These are phyloP conservation scores for Antitype chi DNA, from an alignment of 2,888 invertebrate species.

Conservation along the genomic window DNA sequence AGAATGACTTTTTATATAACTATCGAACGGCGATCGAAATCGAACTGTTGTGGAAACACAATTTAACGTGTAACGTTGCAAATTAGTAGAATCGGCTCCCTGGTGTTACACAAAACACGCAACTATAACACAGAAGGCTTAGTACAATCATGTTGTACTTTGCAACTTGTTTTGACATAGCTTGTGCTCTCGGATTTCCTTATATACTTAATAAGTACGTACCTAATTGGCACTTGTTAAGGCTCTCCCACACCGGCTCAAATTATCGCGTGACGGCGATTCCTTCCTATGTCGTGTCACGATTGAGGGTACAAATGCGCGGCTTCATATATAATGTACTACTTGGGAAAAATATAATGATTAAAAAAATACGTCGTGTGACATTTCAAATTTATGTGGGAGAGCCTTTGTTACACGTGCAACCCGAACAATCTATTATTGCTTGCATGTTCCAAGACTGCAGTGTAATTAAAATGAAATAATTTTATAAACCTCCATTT, in stretches of 20 bases:
- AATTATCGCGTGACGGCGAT: not conserved
- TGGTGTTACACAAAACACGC: not conserved
- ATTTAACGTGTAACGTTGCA: too few species aligned
- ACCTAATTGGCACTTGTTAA: not conserved
- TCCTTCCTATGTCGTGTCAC: too few species aligned
- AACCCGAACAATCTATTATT: not conserved
- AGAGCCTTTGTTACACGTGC: not conserved
- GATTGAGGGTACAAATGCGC: not conserved
- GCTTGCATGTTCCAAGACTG: not conserved
- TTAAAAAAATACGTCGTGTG: not conserved
- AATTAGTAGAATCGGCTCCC: too few species aligned
- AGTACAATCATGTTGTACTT: slow-evolving; percentile 15
- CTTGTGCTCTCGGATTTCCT: not conserved
- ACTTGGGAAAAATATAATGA: not conserved
- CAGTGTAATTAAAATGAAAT: not conserved
- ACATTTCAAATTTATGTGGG: not conserved
- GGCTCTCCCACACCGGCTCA: not conserved
- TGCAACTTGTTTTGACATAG: not conserved
- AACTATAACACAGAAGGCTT: not conserved
- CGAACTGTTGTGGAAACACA: too few species aligned
- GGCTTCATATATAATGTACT: not conserved
- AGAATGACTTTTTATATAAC: too few species aligned
- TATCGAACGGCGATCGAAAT: too few species aligned
- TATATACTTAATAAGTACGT: slow-evolving; percentile 9
- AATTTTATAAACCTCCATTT: not conserved